Conservation (phyloP, 2,888 invertebrate genomes). For the Lordiphosa fenestrarum region DNA sequence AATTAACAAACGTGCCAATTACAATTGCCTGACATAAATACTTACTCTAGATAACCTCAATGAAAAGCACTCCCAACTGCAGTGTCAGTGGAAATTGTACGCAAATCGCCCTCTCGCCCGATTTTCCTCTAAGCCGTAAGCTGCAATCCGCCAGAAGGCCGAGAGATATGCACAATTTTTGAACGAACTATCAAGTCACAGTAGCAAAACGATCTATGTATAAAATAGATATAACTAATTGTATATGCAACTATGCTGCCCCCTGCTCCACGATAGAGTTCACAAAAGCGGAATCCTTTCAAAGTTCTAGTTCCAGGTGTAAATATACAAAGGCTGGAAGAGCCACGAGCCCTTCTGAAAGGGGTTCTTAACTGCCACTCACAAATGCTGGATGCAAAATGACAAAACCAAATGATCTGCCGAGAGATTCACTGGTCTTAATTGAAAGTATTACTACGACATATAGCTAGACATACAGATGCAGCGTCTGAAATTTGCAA, state of each 20-base stretch:
- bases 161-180: too few relatives aligned
- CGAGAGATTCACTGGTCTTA: slow-evolving; percentile 20
- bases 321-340: too few relatives aligned
- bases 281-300: too few relatives aligned
- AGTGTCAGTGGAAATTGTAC: background rate
- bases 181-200: too few relatives aligned
- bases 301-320: too few relatives aligned
- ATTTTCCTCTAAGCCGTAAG: too few relatives aligned
- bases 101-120: background rate
- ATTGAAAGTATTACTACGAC: slow-evolving; percentile 33
- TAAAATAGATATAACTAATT: background rate
- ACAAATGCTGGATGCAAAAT: background rate
- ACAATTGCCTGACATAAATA: slow-evolving; percentile 52
- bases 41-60: background rate
- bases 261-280: background rate
- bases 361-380: slow-evolving; percentile 4
- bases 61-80: background rate
- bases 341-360: too few relatives aligned
- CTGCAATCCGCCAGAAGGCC: too few relatives aligned
- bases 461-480: slow-evolving; percentile 21
- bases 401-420: slow-evolving; percentile 5
- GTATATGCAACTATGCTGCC: slow-evolving; percentile 5
- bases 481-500: slow-evolving; percentile 5
- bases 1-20: slow-evolving; percentile 63
- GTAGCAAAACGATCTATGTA: slow-evolving; percentile 1